phyloP scores from a whole-genome alignment of 2,797 vertebrate genomes.

The Thalassophryne amazonica region DNA sequence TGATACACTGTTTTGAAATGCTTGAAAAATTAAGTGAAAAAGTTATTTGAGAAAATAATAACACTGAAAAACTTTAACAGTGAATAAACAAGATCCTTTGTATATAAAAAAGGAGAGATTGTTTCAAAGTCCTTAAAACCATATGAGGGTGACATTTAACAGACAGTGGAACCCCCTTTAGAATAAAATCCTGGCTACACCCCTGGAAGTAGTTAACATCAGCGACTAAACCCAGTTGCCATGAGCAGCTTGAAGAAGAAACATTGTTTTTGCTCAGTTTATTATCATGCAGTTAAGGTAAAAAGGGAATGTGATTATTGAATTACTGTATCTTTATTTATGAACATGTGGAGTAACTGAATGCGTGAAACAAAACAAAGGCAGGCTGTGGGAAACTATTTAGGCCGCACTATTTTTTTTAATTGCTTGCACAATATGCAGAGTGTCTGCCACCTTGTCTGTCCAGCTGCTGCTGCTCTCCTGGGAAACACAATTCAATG shows the following conservation, averaged over 20 bases:
- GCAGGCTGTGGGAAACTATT: constrained; percentile 59
- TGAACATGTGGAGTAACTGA: constrained; percentile 43
- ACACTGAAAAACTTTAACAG: no score
- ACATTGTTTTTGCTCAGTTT: constrained; percentile 41
- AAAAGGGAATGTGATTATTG: constrained; percentile 43
- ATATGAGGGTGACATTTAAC: no score
- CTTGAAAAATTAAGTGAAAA: no score
- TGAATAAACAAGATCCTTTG: no score
- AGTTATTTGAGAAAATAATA: no score
- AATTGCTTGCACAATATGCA: constrained; percentile 55
- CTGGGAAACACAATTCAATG: constrained; percentile 37
- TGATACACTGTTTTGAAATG: no score
- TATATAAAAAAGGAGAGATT: no score
- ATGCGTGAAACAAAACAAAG: constrained; percentile 60
- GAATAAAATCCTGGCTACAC: no score
- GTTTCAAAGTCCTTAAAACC: no score
- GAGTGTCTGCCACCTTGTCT: constrained; percentile 33
- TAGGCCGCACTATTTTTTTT: constrained; percentile 52
- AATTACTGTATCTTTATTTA: constrained; percentile 39
- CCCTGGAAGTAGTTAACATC: no score
- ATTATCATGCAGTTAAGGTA: constrained; percentile 33
- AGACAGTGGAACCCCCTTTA: no score
- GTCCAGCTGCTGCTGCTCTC: constrained; percentile 67
- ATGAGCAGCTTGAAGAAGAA: constrained; percentile 4
- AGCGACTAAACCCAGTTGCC: no score